Evolutionary conservation across 2,113 vertebrate species (phyloP), one percentile per base, ranked within the genome.

Genomic region (Anarhynchus alexandrinus): DNA sequence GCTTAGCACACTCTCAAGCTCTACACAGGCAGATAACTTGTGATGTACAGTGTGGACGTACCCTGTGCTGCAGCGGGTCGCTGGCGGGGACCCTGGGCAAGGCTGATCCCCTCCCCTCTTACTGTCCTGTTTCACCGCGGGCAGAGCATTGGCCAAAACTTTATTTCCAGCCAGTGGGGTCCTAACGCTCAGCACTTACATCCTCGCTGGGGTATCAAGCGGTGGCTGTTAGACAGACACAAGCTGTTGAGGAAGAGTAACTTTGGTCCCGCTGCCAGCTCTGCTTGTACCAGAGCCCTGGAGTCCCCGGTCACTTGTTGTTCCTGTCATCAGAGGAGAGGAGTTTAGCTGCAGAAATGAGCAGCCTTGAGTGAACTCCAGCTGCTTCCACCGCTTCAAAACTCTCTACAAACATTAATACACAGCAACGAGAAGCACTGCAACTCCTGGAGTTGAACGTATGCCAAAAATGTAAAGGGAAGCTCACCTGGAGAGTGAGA

Each of bases 351-450:
- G 77, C n/a, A 38, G 64, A 20, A 70, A 38, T 1, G 1, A 91
- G 59, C 87, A 91, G 89, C 77, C 81, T 84, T 84, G 65, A 58
- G 36, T 86, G 69, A 95, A 45, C 89, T 95, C 65, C 86, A 84
- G 77, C 83, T 93, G 77, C 45, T 87, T 87, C 73, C 61, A 65
- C 69, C 45, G 55, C 61, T 76, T 70, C 81, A 72, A 32, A 93
- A 40, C 34, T 29, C 59, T 49, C 19, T 67, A 49, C 43, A 38
- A 82, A 78, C 17, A 23, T 34, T 40, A 42, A 45, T 9, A 47
- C 22, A n/a, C 1, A 29, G 47, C 47, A 83, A 32, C 0, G 0
- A 51, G 12, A 13, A 92, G 80, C 51, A 12, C 25, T 42, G 42
- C 15, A 43, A 30, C 26, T 91, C 58, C 72, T 52, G 67, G 11